Conservation (phyloP, 2,797 vertebrate genomes). For the Catamblyrhynchus diadema region DNA sequence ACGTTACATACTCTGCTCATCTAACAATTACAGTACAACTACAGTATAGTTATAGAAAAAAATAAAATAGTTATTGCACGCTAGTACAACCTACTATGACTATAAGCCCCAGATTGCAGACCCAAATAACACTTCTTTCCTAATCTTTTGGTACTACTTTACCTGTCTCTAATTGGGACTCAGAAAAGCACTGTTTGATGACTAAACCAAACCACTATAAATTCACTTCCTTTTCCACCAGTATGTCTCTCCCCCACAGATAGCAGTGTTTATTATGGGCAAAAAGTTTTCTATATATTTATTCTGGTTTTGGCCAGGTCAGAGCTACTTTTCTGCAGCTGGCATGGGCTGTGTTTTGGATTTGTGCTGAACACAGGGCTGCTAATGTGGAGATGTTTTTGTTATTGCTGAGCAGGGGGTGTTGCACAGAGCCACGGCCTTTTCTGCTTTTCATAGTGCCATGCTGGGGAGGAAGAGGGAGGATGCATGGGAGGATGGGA, state of each 20-base stretch:
- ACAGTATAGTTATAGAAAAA: not conserved
- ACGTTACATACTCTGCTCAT: rapidly evolving
- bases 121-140: not conserved
- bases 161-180: not conserved
- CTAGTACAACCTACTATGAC: not conserved
- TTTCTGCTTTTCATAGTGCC: not conserved
- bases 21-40: not conserved
- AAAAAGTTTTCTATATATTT: not conserved
- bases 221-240: not conserved
- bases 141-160: not conserved
- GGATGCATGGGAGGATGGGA: rapidly evolving
- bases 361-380: not conserved
- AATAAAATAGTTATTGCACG: not conserved
- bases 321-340: not conserved
- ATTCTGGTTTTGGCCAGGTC: not conserved
- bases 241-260: not conserved
- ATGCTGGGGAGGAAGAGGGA: rapidly evolving
- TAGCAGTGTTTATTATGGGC: not conserved
- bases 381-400: not conserved
- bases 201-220: not conserved
- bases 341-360: not conserved
- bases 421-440: not conserved
- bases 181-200: not conserved
- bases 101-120: not conserved
- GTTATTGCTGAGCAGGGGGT: not conserved